Conservation (phyloP, 2,797 vertebrate species). For the Poeciliopsis gracilis region DNA sequence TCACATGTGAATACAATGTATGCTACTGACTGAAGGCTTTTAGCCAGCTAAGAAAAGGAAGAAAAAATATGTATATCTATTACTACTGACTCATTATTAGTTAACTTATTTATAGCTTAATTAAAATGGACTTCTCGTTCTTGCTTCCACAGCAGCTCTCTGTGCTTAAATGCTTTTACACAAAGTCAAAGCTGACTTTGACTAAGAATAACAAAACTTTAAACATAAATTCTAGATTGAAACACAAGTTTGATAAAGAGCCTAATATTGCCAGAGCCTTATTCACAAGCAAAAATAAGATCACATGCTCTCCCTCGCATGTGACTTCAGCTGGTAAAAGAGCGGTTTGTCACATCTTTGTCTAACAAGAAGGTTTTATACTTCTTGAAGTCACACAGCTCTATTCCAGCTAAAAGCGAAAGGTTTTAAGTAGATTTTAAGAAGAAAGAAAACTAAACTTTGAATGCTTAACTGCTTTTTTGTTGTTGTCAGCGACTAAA, state of each 20-base stretch:
- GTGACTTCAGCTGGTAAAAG: constrained; percentile 41
- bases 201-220: not conserved
- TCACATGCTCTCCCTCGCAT: constrained; percentile 42
- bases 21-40: constrained; percentile 14
- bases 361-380: constrained; percentile 19
- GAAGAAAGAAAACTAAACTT: not conserved
- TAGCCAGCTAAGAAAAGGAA: not conserved
- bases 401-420: not conserved
- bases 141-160: not conserved
- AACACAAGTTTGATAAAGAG: not conserved
- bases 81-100: not conserved
- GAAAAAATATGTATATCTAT: not conserved
- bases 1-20: constrained; percentile 45
- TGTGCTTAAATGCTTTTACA: not conserved
- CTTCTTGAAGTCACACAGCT: constrained; percentile 10
- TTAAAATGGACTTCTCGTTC: not conserved
- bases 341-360: constrained; percentile 14
- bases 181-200: not conserved
- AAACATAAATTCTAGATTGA: not conserved
- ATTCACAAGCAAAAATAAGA: constrained; percentile 37
- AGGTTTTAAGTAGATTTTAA: not conserved
- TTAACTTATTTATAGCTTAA: not conserved
- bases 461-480: not conserved
- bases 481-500: not conserved
- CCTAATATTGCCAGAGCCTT: constrained; percentile 9